These are phyloP conservation scores for Steinernema hermaphroditum DNA, from an alignment of 2,888 invertebrate genomes.

Conservation along the genomic window DNA sequence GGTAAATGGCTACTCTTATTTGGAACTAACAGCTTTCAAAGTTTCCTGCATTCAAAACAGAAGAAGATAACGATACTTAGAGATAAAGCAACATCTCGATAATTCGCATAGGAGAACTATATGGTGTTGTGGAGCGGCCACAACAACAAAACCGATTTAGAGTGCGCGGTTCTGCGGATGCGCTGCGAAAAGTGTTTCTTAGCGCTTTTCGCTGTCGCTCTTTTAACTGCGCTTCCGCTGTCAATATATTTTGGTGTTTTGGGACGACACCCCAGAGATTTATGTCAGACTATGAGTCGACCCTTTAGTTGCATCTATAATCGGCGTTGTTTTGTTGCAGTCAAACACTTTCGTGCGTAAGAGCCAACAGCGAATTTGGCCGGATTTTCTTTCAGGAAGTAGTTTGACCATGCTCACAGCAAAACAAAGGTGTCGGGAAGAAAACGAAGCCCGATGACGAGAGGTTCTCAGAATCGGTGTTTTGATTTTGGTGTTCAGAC, in stretches of 20 bases:
- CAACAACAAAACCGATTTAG: constrained; percentile 5
- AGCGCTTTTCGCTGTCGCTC: background rate
- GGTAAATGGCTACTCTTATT: constrained; percentile 1
- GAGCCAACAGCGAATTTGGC: background rate
- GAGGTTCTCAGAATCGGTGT: too few species aligned
- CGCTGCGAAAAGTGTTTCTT: constrained; percentile 22
- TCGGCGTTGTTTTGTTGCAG: background rate
- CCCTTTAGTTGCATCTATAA: background rate
- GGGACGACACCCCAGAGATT: constrained; percentile 25
- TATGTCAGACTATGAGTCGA: background rate
- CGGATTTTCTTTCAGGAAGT: too few species aligned
- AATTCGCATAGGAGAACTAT: too few species aligned
- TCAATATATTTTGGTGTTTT: constrained; percentile 29
- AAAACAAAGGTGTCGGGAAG: too few species aligned
- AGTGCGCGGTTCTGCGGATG: background rate
- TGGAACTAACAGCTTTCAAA: background rate
- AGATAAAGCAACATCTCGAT: too few species aligned
- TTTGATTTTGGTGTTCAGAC: too few species aligned
- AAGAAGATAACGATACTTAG: too few species aligned
- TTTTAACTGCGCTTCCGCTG: constrained; percentile 21
- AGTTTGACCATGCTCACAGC: too few species aligned
- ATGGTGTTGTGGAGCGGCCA: background rate
- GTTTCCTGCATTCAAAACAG: too few species aligned
- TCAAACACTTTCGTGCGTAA: background rate
- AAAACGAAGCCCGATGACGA: too few species aligned